phyloP scores from a whole-genome alignment of 2,797 vertebrate species.

The Platyrinchus mystaceus region DNA sequence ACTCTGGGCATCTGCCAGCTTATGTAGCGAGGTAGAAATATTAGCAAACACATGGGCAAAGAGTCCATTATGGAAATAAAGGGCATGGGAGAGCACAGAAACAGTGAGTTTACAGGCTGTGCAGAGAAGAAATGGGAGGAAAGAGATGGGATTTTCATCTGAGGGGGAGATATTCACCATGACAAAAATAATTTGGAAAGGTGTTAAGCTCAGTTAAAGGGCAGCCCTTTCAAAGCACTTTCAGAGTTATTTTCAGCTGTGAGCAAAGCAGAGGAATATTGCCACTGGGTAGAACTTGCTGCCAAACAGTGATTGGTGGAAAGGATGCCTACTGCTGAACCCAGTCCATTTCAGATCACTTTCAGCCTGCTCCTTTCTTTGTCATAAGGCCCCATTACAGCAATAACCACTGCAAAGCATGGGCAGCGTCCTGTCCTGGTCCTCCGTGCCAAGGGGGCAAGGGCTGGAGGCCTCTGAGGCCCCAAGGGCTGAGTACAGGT shows the following conservation, averaged over 20 bases:
- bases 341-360: conserved; percentile 24
- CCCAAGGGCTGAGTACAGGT: accelerated
- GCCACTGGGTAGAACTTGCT: conserved; percentile 15
- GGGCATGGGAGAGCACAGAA: conserved; percentile 4
- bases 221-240: conserved; percentile 27
- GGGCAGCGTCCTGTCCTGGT: not conserved
- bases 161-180: not conserved
- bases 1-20: conserved; percentile 22
- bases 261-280: conserved; percentile 43
- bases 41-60: not conserved
- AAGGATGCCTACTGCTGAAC: conserved; percentile 27
- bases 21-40: conserved; percentile 48
- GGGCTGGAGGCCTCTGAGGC: not conserved
- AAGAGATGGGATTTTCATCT: not conserved
- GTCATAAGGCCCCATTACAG: not conserved
- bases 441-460: not conserved
- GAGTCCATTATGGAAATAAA: conserved; percentile 51
- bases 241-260: conserved; percentile 46
- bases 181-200: not conserved
- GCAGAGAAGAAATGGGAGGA: not conserved
- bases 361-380: not conserved
- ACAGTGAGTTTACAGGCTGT: not conserved
- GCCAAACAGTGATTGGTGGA: not conserved
- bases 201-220: conserved; percentile 53
- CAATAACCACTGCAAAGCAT: not conserved